Base-by-base conservation (phyloP, 2,888 invertebrate species). In the Dolichopus griseipennis region DNA sequence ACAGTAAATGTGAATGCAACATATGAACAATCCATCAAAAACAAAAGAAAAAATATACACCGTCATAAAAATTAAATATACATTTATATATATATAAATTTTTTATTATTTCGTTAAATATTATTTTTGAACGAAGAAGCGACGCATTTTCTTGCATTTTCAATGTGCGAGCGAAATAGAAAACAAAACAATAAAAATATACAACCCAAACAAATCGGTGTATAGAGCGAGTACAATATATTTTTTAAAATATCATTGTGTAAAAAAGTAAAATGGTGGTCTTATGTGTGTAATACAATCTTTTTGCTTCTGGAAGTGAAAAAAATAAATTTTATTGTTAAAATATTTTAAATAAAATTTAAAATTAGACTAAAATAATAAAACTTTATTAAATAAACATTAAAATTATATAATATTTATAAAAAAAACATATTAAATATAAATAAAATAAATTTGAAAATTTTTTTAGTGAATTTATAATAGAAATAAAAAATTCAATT, bases 231-330 rank as follows among this genome's bases (percentile, higher is more conserved):
- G 52, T 4, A 15, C 15, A 7, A 12, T 52, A 52, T 7, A 52
- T 15, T 10, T 52, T 52, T 52, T 3, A 15, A 15, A 18, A 18
- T 18, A 15, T 52, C n/a, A 18, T 52, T 52, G 15, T 52, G 52
- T 52, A 18, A 52, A 52, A 52, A 52, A 52, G 52, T 52, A 52
- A 52, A 52, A 52, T 52, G 52, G 52, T 52, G 52, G 52, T 52
- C 52, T 52, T 52, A 52, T 52, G 52, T 52, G 52, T 52, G 52
- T 52, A 52, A 52, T 52, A 52, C 52, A 52, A 52, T 52, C 52
- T 52, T 52, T 52, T 52, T 52, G 52, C 52, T 52, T 52, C 52
- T 52, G 18, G 12, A 37, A 18, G 52, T 12, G 52, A 52, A 52
- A 52, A 52, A 52, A 52, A 52, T 52, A 10, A 37, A 12, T 52